Percentiles rank a stretch among this genome's conserved stretches.
Evolutionary conservation across 2,113 vertebrate genomes (phyloP).

Genomic region (Ptilonorhynchus violaceus): DNA sequence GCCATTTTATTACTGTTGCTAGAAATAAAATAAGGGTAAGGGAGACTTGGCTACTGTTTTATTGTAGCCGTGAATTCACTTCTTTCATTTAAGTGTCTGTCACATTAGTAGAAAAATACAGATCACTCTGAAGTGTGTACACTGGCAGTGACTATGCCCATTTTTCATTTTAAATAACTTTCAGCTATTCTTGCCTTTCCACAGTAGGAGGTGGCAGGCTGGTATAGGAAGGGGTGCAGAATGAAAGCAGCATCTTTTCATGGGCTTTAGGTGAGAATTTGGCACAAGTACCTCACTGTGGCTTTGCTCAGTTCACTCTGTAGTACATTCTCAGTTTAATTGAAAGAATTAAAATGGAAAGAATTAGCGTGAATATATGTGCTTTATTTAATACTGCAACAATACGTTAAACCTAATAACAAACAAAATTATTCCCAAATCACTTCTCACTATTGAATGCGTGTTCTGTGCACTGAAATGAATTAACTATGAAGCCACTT

Average conservation of each 20-base stretch:
- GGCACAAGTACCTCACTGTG: neutral
- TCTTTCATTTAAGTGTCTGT: slow-evolving; percentile 71
- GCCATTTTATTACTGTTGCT: slow-evolving; percentile 72
- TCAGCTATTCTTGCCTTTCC: neutral
- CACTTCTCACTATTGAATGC: neutral
- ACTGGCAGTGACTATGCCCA: neutral
- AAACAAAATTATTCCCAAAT: slow-evolving; percentile 1
- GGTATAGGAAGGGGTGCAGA: neutral
- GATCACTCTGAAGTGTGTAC: slow-evolving; percentile 30
- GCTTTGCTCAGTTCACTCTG: neutral
- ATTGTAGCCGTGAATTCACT: slow-evolving; percentile 58
- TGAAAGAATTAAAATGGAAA: neutral
- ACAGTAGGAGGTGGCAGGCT: neutral
- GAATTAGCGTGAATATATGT: neutral
- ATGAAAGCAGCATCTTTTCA: neutral
- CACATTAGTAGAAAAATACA: slow-evolving; percentile 70
- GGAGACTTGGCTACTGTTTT: slow-evolving; percentile 49
- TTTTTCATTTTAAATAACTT: slow-evolving; percentile 68
- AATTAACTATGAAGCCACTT: neutral
- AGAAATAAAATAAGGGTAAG: slow-evolving; percentile 56
- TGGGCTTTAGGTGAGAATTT: neutral
- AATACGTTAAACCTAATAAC: slow-evolving; percentile 1
- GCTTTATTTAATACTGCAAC: neutral
- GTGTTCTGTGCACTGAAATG: neutral
- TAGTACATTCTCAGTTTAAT: neutral